Evolutionary conservation across 2,888 invertebrate species (phyloP).

Genomic region (Oasisia sp.): DNA sequence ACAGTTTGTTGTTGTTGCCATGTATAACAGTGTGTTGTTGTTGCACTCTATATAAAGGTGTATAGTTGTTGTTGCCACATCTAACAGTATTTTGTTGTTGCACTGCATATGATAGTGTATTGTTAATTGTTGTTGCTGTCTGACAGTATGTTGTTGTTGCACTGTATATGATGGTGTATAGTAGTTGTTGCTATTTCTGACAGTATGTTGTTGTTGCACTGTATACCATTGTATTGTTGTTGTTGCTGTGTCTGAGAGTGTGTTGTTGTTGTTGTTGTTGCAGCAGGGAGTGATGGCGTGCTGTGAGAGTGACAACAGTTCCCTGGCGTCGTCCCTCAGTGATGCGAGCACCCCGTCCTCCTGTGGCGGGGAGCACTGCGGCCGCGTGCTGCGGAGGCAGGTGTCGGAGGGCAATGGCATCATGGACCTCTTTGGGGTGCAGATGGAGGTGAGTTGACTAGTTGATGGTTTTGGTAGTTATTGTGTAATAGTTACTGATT

Average conservation of each 20-base stretch:
- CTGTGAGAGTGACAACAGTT: conserved; percentile 10
- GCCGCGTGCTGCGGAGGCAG: neutral
- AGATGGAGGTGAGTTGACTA: conserved; percentile 47
- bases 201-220: no score
- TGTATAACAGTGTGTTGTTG: neutral
- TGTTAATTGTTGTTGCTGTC: no score
- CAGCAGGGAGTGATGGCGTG: neutral
- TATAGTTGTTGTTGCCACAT: neutral
- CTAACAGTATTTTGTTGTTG: no score
- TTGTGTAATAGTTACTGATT: neutral
- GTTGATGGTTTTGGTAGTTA: neutral
- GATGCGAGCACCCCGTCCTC: neutral
- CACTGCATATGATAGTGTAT: no score
- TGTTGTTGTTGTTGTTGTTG: neutral
- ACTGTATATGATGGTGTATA: no score
- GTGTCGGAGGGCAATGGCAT: neutral
- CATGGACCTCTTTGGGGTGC: conserved; percentile 49
- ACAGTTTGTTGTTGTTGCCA: no score
- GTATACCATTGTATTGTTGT: no score
- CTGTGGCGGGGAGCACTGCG: neutral
- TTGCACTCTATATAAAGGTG: no score
- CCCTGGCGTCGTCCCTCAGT: neutral
- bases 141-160: no score
- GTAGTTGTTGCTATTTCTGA: no score
- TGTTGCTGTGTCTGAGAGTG: no score